Base-by-base conservation (phyloP, 2,888 invertebrate species). In the Spodoptera exigua region DNA sequence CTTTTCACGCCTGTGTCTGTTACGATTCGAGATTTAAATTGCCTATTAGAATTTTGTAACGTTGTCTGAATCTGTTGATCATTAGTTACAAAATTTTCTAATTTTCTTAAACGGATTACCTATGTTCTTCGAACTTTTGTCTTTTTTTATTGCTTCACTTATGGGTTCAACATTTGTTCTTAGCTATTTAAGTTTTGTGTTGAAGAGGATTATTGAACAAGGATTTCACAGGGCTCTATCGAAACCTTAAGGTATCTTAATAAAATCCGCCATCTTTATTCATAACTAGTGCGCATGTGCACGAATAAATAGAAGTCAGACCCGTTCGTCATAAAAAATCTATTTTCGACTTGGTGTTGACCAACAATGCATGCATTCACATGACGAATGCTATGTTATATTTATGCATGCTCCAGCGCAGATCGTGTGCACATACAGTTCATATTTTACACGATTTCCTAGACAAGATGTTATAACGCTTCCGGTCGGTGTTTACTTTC, bases 251-350 rank as follows among this genome's bases (percentile, higher is more conserved):
- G 21, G 18, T 37, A 39, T 17, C 41, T 61, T 46, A 17, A 47
- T 59, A 59, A 70, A 52, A 52, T 51, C 44, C 62, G 61, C 58
- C 61, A 77, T 80, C 68, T 78, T 76, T 79, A 83, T 82, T 80
- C 79, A 79, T 81, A 63, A 60, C 55, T 64, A 60, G 59, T 17
- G 77, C 57, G 59, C 78, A 76, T 81, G 81, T 67, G 70, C 76
- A 63, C 67, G 81, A 74, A 83, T 81, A 52, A 2, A 18, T 45
- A 53, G 47, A 55, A 16, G 54, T 68, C 70, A 69, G 62, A 76
- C 61, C 59, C 34, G 70, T 61, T 54, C 18, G 55, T 68, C 69
- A 74, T 80, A 78, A 80, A 78, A 74, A 57, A 40, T 70, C 70
- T 79, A 74, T 78, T 73, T 77, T 63, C 56, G 54, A 60, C 32